Conservation (phyloP, 2,888 invertebrate species). For the Drosophila buzzatii region DNA sequence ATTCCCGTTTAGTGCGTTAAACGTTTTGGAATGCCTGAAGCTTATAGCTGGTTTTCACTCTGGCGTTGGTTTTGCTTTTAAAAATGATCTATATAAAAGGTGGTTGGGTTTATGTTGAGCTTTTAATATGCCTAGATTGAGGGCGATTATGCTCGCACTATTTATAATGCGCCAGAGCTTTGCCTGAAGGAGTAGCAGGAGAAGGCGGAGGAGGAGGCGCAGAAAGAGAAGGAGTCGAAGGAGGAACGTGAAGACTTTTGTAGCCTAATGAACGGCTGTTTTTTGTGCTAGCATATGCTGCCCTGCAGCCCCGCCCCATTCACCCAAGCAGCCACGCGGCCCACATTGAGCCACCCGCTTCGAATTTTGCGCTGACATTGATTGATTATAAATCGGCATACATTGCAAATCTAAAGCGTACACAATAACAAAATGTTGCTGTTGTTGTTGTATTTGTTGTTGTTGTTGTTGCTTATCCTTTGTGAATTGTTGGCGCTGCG, state of each 20-base stretch:
- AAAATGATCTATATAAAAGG: slow-evolving; percentile 48
- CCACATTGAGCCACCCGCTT: slow-evolving; percentile 53
- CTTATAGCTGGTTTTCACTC: slow-evolving; percentile 1
- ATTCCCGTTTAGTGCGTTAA: not conserved
- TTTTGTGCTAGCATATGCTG: slow-evolving; percentile 67
- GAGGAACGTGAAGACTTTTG: slow-evolving; percentile 60
- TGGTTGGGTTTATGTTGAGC: slow-evolving; percentile 57
- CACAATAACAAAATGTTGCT: slow-evolving; percentile 68
- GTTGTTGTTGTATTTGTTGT: slow-evolving; percentile 8
- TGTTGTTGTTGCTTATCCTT: slow-evolving; percentile 63
- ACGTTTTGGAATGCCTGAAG: not conserved
- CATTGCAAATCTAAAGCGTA: slow-evolving; percentile 83
- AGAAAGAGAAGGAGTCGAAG: not conserved
- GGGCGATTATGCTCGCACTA: slow-evolving; percentile 80
- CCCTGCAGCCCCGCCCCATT: slow-evolving; percentile 24
- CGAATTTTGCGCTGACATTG: slow-evolving; percentile 82
- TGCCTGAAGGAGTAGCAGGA: not conserved
- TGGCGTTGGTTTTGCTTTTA: slow-evolving; percentile 18
- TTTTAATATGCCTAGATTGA: slow-evolving; percentile 79
- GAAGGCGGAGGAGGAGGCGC: not conserved
- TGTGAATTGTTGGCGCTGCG: slow-evolving; percentile 69
- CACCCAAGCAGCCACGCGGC: not conserved
- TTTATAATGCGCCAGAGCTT: slow-evolving; percentile 69
- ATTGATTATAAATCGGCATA: slow-evolving; percentile 84
- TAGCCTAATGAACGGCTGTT: slow-evolving; percentile 71